Percentiles rank a stretch among this genome's conserved stretches.
Conservation (phyloP, 2,113 vertebrate genomes). For the Oncorhynchus kisutch region DNA sequence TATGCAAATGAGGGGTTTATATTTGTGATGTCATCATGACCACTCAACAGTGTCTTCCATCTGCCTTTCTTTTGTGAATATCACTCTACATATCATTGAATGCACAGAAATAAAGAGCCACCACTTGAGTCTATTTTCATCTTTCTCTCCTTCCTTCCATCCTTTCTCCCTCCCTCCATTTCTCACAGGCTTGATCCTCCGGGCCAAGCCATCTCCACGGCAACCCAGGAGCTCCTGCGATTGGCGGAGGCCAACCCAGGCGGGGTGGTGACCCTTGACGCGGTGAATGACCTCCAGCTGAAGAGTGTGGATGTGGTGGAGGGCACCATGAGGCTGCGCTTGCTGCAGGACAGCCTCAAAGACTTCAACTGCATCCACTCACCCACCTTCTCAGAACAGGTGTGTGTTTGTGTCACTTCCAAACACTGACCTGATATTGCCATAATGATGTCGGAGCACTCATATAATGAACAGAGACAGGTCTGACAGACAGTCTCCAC, state of each 20-base stretch:
- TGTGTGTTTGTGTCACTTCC: conserved; percentile 17
- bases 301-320: conserved; percentile 85
- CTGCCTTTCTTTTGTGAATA: too few species aligned
- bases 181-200: conserved; percentile 80
- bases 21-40: too few species aligned
- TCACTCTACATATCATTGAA: too few species aligned
- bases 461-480: neutral
- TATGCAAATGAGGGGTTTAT: neutral
- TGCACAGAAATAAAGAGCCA: too few species aligned
- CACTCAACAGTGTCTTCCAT: too few species aligned
- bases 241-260: conserved; percentile 78
- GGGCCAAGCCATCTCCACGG: conserved; percentile 80
- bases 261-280: conserved; percentile 77
- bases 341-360: conserved; percentile 74
- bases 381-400: conserved; percentile 83
- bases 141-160: neutral
- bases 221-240: conserved; percentile 86
- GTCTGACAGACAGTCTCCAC: neutral
- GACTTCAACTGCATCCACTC: conserved; percentile 83
- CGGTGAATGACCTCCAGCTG: conserved; percentile 86
- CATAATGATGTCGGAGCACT: too few species aligned
- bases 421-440: too few species aligned
- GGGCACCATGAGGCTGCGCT: conserved; percentile 69
- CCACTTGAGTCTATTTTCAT: neutral
- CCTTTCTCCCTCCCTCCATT: neutral